Evolutionary conservation across 2,113 vertebrate species (phyloP), one percentile per base, ranked within the genome.

Genomic region (Gallinago media): DNA sequence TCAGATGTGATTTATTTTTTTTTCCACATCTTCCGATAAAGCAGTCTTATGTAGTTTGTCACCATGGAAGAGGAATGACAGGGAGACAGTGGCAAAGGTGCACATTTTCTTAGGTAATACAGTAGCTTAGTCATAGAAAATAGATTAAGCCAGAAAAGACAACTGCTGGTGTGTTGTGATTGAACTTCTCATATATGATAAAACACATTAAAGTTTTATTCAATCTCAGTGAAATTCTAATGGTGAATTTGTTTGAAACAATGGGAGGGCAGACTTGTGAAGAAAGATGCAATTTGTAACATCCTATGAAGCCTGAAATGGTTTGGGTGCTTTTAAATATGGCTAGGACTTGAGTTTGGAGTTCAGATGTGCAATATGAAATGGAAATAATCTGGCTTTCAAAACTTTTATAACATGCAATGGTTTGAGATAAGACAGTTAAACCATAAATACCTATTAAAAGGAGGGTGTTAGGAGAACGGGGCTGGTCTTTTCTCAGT

Each of bases 31-130:
- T 94, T 89, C 31, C 63, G 11, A 58, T 72, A 58, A 88, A 27
- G 3, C 8, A 15, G 5, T 23, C 20, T 82, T 52, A 66, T 0
- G 1, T 26, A 47, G 8, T 46, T 34, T 2, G 2, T 62, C 23
- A 46, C 17, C 12, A 31, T 2, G 16, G 18, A 72, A 76, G 6
- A 79, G 5, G 36, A 89, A 38, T 3, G 5, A 40, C 15, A 49
- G 12, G 2, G 6, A 73, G 3, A 3, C 7, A 50, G 14, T 21
- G 15, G 3, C 11, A 77, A 68, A 61, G 54, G 12, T 9, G 29
- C 21, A 63, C 4, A 36, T 65, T 74, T 70, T 78, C 26, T 44
- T 59, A 62, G n/a, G 4, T 49, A 76, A 76, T 72, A 21, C 2
- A 23, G 5, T 34, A 36, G 9, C 22, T 44, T 29, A 15, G 27